A percentile compares a stretch with the other conserved stretches of the same genome.
Evolutionary conservation across 2,113 vertebrate species (phyloP).

Genomic region (Nerophis ophidion): DNA sequence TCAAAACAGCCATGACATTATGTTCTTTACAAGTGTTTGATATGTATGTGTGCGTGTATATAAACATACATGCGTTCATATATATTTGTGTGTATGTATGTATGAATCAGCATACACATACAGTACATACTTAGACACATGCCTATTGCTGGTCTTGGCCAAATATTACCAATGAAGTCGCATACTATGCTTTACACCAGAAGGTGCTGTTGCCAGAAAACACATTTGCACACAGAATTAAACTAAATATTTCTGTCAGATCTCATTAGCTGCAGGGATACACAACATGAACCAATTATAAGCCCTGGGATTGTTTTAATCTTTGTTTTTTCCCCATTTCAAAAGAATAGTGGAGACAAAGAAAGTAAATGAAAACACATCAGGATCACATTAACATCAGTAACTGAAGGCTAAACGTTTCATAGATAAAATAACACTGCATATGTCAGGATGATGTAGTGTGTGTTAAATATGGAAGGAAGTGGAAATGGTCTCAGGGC

Average conservation of each 20-base stretch:
- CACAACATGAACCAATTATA: slow-evolving; percentile 2
- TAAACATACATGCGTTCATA: too few species aligned
- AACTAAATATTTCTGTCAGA: not conserved
- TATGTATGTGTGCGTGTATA: too few species aligned
- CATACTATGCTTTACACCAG: not conserved
- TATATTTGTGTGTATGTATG: too few species aligned
- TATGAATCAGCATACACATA: too few species aligned
- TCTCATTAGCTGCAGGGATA: not conserved
- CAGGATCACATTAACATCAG: not conserved
- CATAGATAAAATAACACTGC: too few species aligned
- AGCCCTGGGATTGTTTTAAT: not conserved
- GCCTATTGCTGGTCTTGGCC: not conserved
- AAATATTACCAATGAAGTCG: too few species aligned
- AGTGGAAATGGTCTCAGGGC: too few species aligned
- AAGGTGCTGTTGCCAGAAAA: not conserved
- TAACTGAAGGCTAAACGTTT: not conserved
- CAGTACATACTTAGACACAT: too few species aligned
- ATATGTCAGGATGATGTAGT: not conserved
- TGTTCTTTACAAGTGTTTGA: too few species aligned
- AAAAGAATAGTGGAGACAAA: not conserved
- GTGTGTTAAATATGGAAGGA: not conserved
- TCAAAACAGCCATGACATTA: too few species aligned
- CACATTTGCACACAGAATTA: too few species aligned
- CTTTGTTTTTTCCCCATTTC: not conserved
- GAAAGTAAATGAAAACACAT: not conserved